Evolutionary conservation across 2,888 invertebrate species (phyloP).

Genomic region (Melieria omissa): DNA sequence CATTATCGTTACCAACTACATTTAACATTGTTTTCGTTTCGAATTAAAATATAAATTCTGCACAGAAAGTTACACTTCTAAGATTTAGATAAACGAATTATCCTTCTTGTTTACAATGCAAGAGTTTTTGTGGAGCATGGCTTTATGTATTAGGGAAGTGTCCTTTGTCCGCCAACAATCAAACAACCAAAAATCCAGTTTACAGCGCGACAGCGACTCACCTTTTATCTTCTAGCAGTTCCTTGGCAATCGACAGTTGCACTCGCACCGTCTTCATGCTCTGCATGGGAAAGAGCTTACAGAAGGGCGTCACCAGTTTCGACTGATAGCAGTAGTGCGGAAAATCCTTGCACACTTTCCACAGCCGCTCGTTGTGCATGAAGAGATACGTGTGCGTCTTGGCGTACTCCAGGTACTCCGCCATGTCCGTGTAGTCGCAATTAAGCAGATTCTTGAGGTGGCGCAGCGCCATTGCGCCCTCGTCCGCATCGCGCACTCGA

Average conservation of each 20-base stretch:
- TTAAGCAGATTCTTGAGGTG: conserved; percentile 78
- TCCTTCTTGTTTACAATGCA: no score
- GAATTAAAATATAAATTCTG: no score
- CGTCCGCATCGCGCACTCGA: conserved; percentile 81
- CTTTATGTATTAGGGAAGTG: no score
- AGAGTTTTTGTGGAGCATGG: no score
- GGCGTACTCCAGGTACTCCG: conserved; percentile 82
- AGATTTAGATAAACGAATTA: no score
- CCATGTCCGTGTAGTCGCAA: conserved; percentile 81
- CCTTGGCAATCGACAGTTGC: conserved; percentile 77
- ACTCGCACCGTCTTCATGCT: conserved; percentile 88
- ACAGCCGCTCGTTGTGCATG: conserved; percentile 85
- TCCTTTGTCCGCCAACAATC: no score
- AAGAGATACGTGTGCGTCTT: conserved; percentile 82
- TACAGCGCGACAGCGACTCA: conserved; percentile 66
- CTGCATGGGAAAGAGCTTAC: conserved; percentile 87
- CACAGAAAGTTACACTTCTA: no score
- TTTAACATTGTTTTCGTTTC: no score
- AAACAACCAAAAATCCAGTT: no score
- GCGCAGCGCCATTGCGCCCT: conserved; percentile 75
- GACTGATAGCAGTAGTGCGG: conserved; percentile 76
- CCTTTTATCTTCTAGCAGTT: conserved; percentile 77
- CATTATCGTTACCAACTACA: no score
- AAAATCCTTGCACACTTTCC: conserved; percentile 80
- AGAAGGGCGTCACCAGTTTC: conserved; percentile 81